Conservation (phyloP, 2,888 invertebrate genomes). For the Sympetrum striolatum region DNA sequence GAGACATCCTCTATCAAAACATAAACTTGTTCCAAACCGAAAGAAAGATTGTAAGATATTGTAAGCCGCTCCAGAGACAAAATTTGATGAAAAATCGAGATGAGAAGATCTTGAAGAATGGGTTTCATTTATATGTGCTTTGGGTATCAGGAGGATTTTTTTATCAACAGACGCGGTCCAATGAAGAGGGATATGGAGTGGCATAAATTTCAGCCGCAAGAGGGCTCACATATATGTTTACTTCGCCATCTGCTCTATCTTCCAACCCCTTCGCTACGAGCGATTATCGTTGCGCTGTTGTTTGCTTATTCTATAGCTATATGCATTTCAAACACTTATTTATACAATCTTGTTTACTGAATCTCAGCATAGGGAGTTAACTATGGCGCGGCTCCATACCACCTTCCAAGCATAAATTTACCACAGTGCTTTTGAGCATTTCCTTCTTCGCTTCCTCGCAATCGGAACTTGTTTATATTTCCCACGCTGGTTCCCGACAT, state of each 20-base stretch:
- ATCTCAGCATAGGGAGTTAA: background rate
- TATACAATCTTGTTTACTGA: slow-evolving; percentile 19
- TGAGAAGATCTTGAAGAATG: background rate
- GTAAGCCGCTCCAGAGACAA: background rate
- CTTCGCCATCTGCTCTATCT: background rate
- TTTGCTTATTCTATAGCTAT: slow-evolving; percentile 18
- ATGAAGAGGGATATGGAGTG: background rate
- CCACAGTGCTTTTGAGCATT: slow-evolving; percentile 14
- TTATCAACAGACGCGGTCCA: background rate
- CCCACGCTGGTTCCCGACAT: background rate
- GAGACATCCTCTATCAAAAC: no score
- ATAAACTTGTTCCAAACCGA: background rate
- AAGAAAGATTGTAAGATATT: background rate
- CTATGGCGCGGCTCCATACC: background rate
- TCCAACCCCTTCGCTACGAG: background rate
- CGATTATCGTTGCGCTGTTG: background rate
- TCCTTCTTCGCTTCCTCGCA: slow-evolving; percentile 3
- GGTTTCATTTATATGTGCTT: background rate
- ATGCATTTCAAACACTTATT: slow-evolving; percentile 21
- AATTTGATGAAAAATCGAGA: background rate
- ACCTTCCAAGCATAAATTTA: slow-evolving; percentile 24
- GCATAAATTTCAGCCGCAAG: slow-evolving; percentile 6
- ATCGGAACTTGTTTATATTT: slow-evolving; percentile 21
- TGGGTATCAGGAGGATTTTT: background rate
- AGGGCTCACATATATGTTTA: background rate